A percentile compares a stretch with the other conserved stretches of the same genome.
Evolutionary conservation across 2,797 vertebrate species (phyloP).

Genomic region (Aeoliscus strigatus): DNA sequence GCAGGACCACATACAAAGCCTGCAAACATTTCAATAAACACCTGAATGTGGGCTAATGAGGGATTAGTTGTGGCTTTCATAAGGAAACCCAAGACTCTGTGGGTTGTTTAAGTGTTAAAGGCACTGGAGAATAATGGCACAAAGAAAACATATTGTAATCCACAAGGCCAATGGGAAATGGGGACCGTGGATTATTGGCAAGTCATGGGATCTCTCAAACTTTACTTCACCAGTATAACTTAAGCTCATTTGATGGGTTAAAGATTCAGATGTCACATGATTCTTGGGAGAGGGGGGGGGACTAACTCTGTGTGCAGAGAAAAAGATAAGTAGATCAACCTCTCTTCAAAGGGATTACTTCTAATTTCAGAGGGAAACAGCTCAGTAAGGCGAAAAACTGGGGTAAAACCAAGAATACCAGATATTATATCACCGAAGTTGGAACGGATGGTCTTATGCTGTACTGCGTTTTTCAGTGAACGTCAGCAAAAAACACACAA

Average conservation of each 20-base stretch:
- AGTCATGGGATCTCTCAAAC: constrained; percentile 72
- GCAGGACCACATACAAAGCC: constrained; percentile 43
- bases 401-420: constrained; percentile 32
- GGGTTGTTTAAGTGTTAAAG: constrained; percentile 46
- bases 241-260: constrained; percentile 75
- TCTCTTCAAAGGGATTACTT: constrained; percentile 61
- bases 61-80: constrained; percentile 59
- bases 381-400: constrained; percentile 15
- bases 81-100: constrained; percentile 40
- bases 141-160: constrained; percentile 66
- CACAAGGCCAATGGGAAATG: constrained; percentile 46
- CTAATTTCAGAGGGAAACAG: constrained; percentile 48
- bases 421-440: constrained; percentile 8
- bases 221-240: constrained; percentile 48
- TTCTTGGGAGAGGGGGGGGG: constrained; percentile 33
- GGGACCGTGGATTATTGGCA: constrained; percentile 60
- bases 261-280: constrained; percentile 75
- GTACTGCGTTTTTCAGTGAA: not conserved
- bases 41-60: constrained; percentile 62
- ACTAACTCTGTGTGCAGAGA: constrained; percentile 39
- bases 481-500: not conserved
- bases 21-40: constrained; percentile 48
- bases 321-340: constrained; percentile 69
- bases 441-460: constrained; percentile 2
- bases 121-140: constrained; percentile 47